These are phyloP conservation scores for Coleophora deauratella DNA, from an alignment of 2,888 invertebrate genomes.

Conservation along the genomic window DNA sequence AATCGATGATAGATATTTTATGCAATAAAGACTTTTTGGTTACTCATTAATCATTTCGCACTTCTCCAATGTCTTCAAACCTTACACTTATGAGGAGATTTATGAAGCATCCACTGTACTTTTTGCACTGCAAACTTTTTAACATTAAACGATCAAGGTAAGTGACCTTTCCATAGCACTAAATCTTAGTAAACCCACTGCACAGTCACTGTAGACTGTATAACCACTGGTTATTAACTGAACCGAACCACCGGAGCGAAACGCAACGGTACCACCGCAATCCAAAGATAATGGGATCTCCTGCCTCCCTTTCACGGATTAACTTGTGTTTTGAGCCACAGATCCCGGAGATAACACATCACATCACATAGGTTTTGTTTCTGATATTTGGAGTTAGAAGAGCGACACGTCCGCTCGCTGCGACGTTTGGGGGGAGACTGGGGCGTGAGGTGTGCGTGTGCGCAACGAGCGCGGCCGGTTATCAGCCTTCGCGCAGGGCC, in stretches of 20 bases:
- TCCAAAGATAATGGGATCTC: neutral
- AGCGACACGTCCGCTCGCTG: slow-evolving; percentile 35
- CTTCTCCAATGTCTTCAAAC: too few species aligned
- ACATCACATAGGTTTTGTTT: slow-evolving; percentile 17
- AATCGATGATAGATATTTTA: too few species aligned
- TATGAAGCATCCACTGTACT: too few species aligned
- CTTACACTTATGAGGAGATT: too few species aligned
- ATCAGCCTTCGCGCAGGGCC: slow-evolving; percentile 52
- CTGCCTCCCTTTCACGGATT: neutral
- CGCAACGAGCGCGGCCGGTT: slow-evolving; percentile 43
- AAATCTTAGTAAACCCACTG: slow-evolving; percentile 63
- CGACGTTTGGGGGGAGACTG: slow-evolving; percentile 49
- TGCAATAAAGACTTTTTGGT: too few species aligned
- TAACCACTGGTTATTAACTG: slow-evolving; percentile 61
- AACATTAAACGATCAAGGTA: slow-evolving; percentile 45
- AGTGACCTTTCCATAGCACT: slow-evolving; percentile 63
- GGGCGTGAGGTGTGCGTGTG: slow-evolving; percentile 60
- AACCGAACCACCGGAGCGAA: slow-evolving; percentile 62
- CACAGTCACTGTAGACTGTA: slow-evolving; percentile 23
- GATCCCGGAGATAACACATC: slow-evolving; percentile 21
- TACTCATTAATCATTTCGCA: too few species aligned
- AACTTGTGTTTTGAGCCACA: slow-evolving; percentile 1
- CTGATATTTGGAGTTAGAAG: neutral
- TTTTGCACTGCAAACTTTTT: too few species aligned
- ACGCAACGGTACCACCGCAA: slow-evolving; percentile 55